Evolutionary conservation across 2,797 vertebrate genomes (phyloP).

Genomic region (Chelonia mydas): DNA sequence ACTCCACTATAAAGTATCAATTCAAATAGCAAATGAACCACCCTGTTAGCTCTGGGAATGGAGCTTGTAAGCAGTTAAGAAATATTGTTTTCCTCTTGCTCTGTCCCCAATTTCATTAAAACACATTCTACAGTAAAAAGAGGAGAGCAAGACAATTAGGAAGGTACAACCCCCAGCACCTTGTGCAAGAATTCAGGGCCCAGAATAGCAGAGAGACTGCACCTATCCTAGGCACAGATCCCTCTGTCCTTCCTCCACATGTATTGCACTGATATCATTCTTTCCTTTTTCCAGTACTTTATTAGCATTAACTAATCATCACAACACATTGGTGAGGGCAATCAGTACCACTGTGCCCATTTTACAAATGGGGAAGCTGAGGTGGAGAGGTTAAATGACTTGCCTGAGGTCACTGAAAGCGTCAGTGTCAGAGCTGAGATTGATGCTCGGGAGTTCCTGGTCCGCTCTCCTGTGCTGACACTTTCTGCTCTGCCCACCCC

Average conservation of each 20-base stretch:
- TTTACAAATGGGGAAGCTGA: background rate
- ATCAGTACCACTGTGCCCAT: background rate
- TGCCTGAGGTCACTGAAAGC: background rate
- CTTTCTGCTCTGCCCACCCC: background rate
- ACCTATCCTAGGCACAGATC: background rate
- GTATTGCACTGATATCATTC: background rate
- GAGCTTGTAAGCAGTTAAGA: fast-evolving
- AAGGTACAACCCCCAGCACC: background rate
- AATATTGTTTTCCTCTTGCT: background rate
- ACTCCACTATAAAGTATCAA: background rate
- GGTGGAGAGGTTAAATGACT: background rate
- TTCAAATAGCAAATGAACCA: background rate
- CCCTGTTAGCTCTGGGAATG: background rate
- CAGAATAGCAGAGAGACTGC: background rate
- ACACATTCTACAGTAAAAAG: background rate
- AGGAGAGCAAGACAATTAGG: background rate
- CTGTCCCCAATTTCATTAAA: background rate
- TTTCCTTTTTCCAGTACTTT: background rate
- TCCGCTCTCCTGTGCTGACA: background rate
- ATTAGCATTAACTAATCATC: background rate
- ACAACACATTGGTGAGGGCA: background rate
- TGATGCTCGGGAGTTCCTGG: background rate
- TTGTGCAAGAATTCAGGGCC: background rate
- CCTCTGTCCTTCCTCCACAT: background rate
- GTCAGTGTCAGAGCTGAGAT: background rate